Base-by-base conservation (phyloP, 2,888 invertebrate species). In the Dendrolimus pini region DNA sequence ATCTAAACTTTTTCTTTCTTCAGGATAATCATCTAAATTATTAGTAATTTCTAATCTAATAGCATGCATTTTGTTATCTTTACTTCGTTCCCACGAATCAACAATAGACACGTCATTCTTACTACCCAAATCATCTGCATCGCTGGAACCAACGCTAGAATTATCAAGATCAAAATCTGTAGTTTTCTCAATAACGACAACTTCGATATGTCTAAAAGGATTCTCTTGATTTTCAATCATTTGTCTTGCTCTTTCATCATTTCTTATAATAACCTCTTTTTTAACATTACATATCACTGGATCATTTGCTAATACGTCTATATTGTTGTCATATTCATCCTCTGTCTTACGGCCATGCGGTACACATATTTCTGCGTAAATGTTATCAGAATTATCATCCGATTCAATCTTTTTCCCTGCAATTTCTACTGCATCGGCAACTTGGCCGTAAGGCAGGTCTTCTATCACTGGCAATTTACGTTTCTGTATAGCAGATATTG, bases 381-480 rank as follows among this genome's bases (percentile, higher is more conserved):
- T 94, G 68, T 94, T 94, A 70, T 94, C 94, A 47, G 87, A 88
- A 63, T 82, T 83, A 3, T 84, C 75, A 62, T 90, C 90, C 0
- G 85, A 83, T 63, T 89, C 87, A 52, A 80, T 67, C 58, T 76
- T 83, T 71, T 93, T 91, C 65, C 85, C 85, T 67, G 85, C 87
- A 7, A 82, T 70, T 55, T 82, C 75, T 7, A 94, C 90, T 9
- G 94, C 94, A 64, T 94, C 94, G 8, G 93, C 93, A 7, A 94
- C 94, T 81, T 94, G 93, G 9, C 94, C 94, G 64, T 94, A 94
- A 2, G 94, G 94, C 42, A 94, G 77, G 74, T 94, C 94, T 77
- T 94, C 94, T 56, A 92, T 92, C 7, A 92, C 90, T 7, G 92
- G 91, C 41, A 91, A 74, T 63, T 91, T 91, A 53, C 91, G 77